Percentiles rank a stretch among this genome's conserved stretches.
Evolutionary conservation across 92 coral and sea anemone species (phyloP).

Genomic region (Epizoanthus fatuus): DNA sequence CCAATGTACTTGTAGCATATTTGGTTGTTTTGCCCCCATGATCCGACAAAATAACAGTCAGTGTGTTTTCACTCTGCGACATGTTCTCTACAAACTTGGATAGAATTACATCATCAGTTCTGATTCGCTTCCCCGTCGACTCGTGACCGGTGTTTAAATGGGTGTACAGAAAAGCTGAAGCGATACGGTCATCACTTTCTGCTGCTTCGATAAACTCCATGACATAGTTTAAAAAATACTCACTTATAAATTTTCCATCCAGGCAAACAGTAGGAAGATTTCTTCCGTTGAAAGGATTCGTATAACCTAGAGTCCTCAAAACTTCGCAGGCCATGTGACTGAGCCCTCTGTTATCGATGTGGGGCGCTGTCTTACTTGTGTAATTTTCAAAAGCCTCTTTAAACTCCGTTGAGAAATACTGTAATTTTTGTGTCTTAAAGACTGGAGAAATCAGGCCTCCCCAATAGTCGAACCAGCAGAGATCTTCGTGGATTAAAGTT

Average conservation of each 20-base stretch:
- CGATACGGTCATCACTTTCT: constrained; percentile 52
- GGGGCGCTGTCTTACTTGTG: constrained; percentile 31
- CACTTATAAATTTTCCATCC: constrained; percentile 79
- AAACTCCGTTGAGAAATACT: constrained; percentile 64
- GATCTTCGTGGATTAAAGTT: constrained; percentile 89
- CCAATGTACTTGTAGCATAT: constrained; percentile 79
- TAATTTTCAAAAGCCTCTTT: constrained; percentile 57
- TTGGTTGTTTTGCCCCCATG: constrained; percentile 92
- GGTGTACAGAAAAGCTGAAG: constrained; percentile 80
- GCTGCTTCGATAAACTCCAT: constrained; percentile 58
- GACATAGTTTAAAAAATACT: constrained; percentile 77
- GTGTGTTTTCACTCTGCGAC: constrained; percentile 76
- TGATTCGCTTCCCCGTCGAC: constrained; percentile 83
- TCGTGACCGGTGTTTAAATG: constrained; percentile 97
- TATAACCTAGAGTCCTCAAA: constrained; percentile 56
- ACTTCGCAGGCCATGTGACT: constrained; percentile 80
- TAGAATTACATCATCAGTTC: constrained; percentile 76
- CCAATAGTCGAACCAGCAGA: constrained; percentile 92
- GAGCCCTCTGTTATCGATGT: constrained; percentile 83
- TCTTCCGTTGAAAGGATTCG: constrained; percentile 76
- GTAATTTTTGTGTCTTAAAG: constrained; percentile 63
- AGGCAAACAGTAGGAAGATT: constrained; percentile 61
- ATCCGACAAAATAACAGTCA: constrained; percentile 89
- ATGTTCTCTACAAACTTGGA: constrained; percentile 73
- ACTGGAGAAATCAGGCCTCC: constrained; percentile 78